Evolutionary conservation across 2,888 invertebrate species (phyloP), one percentile per base, ranked within the genome.

Genomic region (Ormyrus pomaceus): DNA sequence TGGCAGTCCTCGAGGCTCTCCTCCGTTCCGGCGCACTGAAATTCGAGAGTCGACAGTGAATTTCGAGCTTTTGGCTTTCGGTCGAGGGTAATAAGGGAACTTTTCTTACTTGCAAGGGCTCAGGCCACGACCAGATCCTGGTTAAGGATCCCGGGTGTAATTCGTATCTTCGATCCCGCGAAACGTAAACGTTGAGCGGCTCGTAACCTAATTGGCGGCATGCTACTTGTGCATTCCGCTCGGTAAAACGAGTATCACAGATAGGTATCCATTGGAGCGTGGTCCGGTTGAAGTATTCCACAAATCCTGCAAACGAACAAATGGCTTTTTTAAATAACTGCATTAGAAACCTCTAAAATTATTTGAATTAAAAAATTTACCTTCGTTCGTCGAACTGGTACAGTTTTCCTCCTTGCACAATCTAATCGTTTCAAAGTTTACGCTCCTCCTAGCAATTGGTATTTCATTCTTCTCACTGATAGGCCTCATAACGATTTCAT

Each of bases 221-320:
- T 0, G 98, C 97, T 0, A 99, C 99, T 92, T 98, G 96, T 5
- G 98, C 99, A 89, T 99, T 99, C 86, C 98, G 93, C 89, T 99
- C 98, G 0, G 98, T 98, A 89, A 99, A 99, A 80, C 98, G 93
- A 64, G 94, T 94, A 90, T 99, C 99, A 91, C 99, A 99, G 91
- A 99, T 95, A 0, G 99, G 97, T 55, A 98, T 96, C 97, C 98
- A 99, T 88, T 99, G 98, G 19, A 97, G 92, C 0, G 98, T 98
- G 2, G 99, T 99, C 84, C 93, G 94, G 87, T 99, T 99, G 89
- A 96, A 99, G 88, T 98, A 96, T 91, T 99, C 98, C 80, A 99
- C 90, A 87, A 98, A 99, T 6, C 99, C 99, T 93, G 96, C 5
- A 58, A 84, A 65, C 0, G 48, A 72, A 59, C 34, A 4, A 4